Evolutionary conservation across 2,888 invertebrate species (phyloP), one percentile per base, ranked within the genome.

Genomic region (Aporophyla lueneburgensis): DNA sequence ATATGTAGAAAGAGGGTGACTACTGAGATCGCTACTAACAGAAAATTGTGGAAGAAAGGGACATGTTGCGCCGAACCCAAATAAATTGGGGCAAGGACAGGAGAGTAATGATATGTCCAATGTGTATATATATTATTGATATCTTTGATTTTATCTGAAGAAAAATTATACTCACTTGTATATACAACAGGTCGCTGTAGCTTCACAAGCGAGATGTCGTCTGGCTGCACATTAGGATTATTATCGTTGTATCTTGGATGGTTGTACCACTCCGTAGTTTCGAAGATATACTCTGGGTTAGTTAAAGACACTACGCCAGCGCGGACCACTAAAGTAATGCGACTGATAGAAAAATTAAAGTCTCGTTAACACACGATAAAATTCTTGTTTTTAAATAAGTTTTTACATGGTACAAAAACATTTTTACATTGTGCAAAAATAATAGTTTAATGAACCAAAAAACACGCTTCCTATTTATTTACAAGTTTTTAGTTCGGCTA

Each of bases 141-240:
- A 21, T 21, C 7, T n/a, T 16, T 56, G 24, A 24, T 14, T 56
- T 56, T 56, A 14, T 27, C 58, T 19, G 3, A 16, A 10, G 2
- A 19, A 24, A 65, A 14, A 2, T 33, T 19, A 33, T 49, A 21
- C 74, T 74, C 12, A 74, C 74, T 24, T 0, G 24, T 24, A 54
- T 24, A 74, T 1, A 24, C 54, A n/a, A 74, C 7, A 16, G 74
- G 74, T 0, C 62, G 46, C 2, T 54, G 62, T 2, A 72, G 9
- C 16, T 62, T 74, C 33, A 74, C 9, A 16, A 74, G 46, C 46
- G 73, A 27, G 19, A 74, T 62, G 21, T 74, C 62, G 5, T 72
- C 24, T 16, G 53, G 24, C 46, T 74, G 74, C 19, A 43, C 19
- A 46, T 1, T 6, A 10, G 46, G 1, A 5, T 16, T 24, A 0